Conservation (phyloP, 2,888 invertebrate genomes). For the Catocala fraxini region DNA sequence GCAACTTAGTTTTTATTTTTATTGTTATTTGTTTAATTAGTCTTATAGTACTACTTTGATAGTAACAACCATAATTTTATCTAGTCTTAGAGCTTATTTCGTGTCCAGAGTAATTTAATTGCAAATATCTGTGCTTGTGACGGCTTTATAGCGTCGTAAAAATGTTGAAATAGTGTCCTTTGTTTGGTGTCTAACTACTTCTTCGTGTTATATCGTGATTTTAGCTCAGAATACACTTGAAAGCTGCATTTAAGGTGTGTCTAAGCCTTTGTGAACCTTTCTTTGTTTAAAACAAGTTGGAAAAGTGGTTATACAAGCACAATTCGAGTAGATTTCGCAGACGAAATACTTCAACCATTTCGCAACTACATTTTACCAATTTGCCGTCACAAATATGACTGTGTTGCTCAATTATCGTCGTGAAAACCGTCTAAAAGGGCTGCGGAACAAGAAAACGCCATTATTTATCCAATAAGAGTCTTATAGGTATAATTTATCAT, state of each 20-base stretch:
- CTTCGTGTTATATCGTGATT: conserved; percentile 54
- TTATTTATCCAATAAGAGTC: conserved; percentile 66
- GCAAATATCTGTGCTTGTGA: conserved; percentile 69
- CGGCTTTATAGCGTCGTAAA: conserved; percentile 81
- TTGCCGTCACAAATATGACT: conserved; percentile 60
- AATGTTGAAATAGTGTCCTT: conserved; percentile 77
- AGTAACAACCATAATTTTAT: conserved; percentile 72
- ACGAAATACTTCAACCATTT: conserved; percentile 38
- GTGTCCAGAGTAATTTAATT: conserved; percentile 59
- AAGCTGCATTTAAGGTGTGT: conserved; percentile 34
- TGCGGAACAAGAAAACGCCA: conserved; percentile 52
- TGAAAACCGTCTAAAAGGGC: conserved; percentile 52
- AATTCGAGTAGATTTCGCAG: conserved; percentile 24
- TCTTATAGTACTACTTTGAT: conserved; percentile 65
- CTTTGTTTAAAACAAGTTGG: conserved; percentile 41
- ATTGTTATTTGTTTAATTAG: conserved; percentile 80
- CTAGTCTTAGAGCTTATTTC: conserved; percentile 77
- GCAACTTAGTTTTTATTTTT: conserved; percentile 81
- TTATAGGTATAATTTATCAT: conserved; percentile 43
- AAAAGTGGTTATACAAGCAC: conserved; percentile 40
- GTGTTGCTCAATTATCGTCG: conserved; percentile 59
- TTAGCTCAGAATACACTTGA: conserved; percentile 45
- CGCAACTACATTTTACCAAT: conserved; percentile 53
- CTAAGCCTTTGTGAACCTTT: conserved; percentile 22
- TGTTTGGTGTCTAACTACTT: conserved; percentile 71